These are phyloP conservation scores for Drosophila virilis DNA, from an alignment of 1,140 invertebrate genomes.

Conservation along the genomic window DNA sequence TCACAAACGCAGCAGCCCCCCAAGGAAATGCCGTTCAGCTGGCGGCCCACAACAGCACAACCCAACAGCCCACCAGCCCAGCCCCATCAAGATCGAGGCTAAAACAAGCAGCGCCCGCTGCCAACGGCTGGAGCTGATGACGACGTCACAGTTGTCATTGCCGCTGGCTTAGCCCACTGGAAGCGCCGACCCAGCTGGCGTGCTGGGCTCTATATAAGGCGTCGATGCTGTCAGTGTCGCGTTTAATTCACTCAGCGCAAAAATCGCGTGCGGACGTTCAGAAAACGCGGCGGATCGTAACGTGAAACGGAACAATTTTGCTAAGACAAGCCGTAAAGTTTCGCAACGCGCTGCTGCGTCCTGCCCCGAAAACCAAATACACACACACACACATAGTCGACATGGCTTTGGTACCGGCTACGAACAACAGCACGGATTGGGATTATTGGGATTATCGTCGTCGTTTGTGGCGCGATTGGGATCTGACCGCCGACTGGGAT, in stretches of 20 bases:
- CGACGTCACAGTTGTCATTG: constrained; percentile 71
- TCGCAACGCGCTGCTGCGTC: constrained; percentile 63
- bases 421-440: constrained; percentile 71
- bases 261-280: constrained; percentile 79
- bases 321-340: constrained; percentile 20
- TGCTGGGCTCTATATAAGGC: constrained; percentile 73
- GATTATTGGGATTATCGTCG: constrained; percentile 83
- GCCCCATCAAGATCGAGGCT: constrained; percentile 31
- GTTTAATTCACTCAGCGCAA: constrained; percentile 80
- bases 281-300: constrained; percentile 61
- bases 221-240: constrained; percentile 48
- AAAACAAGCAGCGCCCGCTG: constrained; percentile 15
- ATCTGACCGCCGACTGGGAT: constrained; percentile 75
- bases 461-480: constrained; percentile 81
- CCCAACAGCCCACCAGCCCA: constrained; percentile 33
- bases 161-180: constrained; percentile 52
- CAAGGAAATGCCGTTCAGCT: constrained; percentile 11
- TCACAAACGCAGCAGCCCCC: constrained; percentile 11
- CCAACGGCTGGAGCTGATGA: not conserved
- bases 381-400: constrained; percentile 19
- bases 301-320: constrained; percentile 45
- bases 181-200: constrained; percentile 21
- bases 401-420: constrained; percentile 78
- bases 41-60: constrained; percentile 35
- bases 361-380: constrained; percentile 22